Conservation (phyloP, 2,888 invertebrate species). For the Cosmia trapezina region DNA sequence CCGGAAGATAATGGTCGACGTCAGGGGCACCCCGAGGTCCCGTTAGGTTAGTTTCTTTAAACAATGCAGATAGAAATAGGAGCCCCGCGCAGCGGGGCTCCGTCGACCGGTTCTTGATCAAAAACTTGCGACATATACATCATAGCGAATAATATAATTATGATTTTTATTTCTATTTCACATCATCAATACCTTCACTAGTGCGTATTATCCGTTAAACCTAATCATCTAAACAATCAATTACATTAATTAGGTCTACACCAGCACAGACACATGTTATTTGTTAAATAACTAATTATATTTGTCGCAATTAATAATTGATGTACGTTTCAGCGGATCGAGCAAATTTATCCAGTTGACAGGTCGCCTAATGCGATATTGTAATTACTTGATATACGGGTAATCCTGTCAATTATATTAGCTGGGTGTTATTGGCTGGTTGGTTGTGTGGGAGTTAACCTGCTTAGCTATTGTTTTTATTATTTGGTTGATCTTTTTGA, state of each 20-base stretch:
- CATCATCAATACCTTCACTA: neutral
- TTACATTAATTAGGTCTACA: constrained; percentile 46
- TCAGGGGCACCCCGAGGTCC: too few relatives aligned
- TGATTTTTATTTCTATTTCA: too few relatives aligned
- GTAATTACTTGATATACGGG: constrained; percentile 51
- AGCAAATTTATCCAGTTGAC: constrained; percentile 59
- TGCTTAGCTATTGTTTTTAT: too few relatives aligned
- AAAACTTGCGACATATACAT: too few relatives aligned
- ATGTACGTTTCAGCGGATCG: constrained; percentile 54
- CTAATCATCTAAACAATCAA: constrained; percentile 43
- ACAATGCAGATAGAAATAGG: too few relatives aligned
- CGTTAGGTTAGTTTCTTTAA: too few relatives aligned
- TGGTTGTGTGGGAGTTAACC: neutral
- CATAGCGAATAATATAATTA: too few relatives aligned
- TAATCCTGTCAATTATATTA: constrained; percentile 57
- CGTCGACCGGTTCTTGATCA: too few relatives aligned
- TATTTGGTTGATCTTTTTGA: neutral
- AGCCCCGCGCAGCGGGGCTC: too few relatives aligned
- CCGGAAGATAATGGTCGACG: too few relatives aligned
- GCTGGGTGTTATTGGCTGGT: constrained; percentile 17
- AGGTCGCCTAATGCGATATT: constrained; percentile 56
- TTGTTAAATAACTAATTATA: constrained; percentile 62
- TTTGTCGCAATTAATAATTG: constrained; percentile 61
- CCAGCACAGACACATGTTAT: constrained; percentile 45
- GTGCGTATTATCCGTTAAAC: constrained; percentile 3